These are phyloP conservation scores for Synanthedon andrenaeformis DNA, from an alignment of 2,888 invertebrate genomes.

Conservation along the genomic window DNA sequence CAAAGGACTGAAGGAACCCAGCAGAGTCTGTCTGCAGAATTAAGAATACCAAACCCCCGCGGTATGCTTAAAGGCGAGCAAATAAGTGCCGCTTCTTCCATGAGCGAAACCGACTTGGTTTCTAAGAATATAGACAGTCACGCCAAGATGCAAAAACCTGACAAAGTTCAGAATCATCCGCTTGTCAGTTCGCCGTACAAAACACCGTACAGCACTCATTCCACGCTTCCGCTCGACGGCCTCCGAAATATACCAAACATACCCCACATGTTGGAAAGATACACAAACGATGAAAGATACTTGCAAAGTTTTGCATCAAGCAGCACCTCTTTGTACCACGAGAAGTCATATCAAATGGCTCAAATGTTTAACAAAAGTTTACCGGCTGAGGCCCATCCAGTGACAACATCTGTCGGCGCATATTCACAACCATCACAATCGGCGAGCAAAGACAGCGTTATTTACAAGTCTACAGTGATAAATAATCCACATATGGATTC, in stretches of 20 bases:
- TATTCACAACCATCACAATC: conserved; percentile 43
- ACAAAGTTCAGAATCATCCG: conserved; percentile 50
- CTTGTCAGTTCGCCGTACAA: conserved; percentile 52
- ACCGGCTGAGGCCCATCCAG: conserved; percentile 41
- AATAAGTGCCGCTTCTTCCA: conserved; percentile 23
- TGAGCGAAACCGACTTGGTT: conserved; percentile 28
- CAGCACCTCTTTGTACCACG: conserved; percentile 63
- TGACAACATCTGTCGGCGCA: conserved; percentile 36
- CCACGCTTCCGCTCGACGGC: conserved; percentile 60
- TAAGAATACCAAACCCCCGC: conserved; percentile 57
- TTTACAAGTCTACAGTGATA: conserved; percentile 38
- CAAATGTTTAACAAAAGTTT: conserved; percentile 70
- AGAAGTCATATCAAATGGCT: conserved; percentile 71
- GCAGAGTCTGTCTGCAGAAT: conserved; percentile 43
- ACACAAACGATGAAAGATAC: conserved; percentile 68
- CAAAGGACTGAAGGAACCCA: conserved; percentile 44
- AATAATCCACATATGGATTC: conserved; percentile 29
- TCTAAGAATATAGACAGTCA: conserved; percentile 38
- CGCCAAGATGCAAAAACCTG: conserved; percentile 44
- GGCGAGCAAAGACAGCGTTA: conserved; percentile 42
- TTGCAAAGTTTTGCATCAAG: conserved; percentile 50
- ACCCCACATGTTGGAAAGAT: conserved; percentile 73
- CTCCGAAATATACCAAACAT: conserved; percentile 69
- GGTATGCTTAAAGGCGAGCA: conserved; percentile 42
- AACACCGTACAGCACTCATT: conserved; percentile 43